Evolutionary conservation across 1,140 invertebrate species (phyloP), one percentile per base, ranked within the genome.

Genomic region (Brachionus rotundiformis): DNA sequence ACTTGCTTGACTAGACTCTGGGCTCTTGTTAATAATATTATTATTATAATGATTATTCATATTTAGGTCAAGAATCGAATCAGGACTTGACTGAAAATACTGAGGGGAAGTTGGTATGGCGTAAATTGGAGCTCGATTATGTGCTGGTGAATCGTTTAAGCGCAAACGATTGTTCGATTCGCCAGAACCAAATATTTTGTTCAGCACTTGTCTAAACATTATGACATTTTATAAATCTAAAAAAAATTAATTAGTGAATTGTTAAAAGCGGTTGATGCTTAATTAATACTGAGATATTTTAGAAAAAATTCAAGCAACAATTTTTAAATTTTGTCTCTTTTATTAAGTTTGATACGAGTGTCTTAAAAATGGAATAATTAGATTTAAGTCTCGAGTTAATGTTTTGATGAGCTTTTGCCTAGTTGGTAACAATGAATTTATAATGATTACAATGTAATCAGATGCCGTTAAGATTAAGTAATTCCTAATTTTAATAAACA

Each of bases 141-240:
- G 73, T 11, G n/a, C 49, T 31, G 49, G 73, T 3, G 73, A 54
- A 27, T 77, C 29, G 13, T 13, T 33, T 68, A 68, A 19, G 36
- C 49, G 39, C 44, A 54, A 59, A 77, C 73, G 73, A 77, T 59
- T 49, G 39, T 47, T 59, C 1, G 73, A 31, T 11, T 73, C 68
- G 16, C 10, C 36, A 10, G 36, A 44, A 11, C 68, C 36, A 59
- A 79, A 79, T 27, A 79, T 16, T 63, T 79, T 79, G 23, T 3
- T 59, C 7, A 79, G 59, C 16, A 79, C 76, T 63, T 79, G 76
- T 59, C n/a, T 54, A 23, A 79, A 79, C 76, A 79, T 79, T 54
- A 13, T 73, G 23, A 16, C 47, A 54, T 54, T 54, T 54, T 54
- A 25, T 54, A 7, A 19, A 54, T 54, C 47, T 54, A 54, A 54